phyloP scores from a whole-genome alignment of 2,888 invertebrate species.

The Cerceris rybyensis region DNA sequence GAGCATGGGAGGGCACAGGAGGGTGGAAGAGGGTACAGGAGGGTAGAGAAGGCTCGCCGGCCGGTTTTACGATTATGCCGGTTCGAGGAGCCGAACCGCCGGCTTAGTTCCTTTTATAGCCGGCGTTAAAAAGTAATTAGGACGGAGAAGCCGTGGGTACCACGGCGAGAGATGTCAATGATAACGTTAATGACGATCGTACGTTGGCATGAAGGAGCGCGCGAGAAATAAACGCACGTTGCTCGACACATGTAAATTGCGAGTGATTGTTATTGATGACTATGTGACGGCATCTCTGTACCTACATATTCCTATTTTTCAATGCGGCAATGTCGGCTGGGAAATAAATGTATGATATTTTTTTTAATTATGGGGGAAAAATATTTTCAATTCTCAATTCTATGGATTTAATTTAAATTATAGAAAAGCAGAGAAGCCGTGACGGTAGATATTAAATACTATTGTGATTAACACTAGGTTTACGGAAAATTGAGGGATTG shows the following conservation, averaged over 20 bases:
- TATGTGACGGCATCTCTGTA: neutral
- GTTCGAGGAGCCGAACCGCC: constrained; percentile 44
- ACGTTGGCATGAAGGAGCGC: neutral
- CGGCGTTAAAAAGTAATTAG: constrained; percentile 68
- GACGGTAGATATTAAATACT: too few relatives aligned
- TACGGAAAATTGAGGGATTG: too few relatives aligned
- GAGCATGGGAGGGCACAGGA: too few relatives aligned
- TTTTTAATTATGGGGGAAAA: too few relatives aligned
- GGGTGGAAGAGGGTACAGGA: too few relatives aligned
- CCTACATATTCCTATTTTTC: neutral
- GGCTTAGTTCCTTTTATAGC: constrained; percentile 60
- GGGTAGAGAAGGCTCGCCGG: constrained; percentile 10
- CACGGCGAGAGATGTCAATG: constrained; percentile 58
- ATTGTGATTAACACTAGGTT: too few relatives aligned
- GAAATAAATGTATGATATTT: too few relatives aligned
- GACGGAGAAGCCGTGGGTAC: constrained; percentile 52
- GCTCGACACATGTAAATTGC: constrained; percentile 7
- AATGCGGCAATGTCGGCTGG: too few relatives aligned
- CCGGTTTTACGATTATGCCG: constrained; percentile 65
- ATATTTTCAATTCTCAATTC: too few relatives aligned
- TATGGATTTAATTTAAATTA: too few relatives aligned
- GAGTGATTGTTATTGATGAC: constrained; percentile 8
- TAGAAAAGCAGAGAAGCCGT: too few relatives aligned
- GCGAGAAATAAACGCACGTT: constrained; percentile 22
- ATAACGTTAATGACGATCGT: constrained; percentile 58